Base-by-base conservation (phyloP, 2,797 vertebrate genomes). In the Erethizon dorsatum region DNA sequence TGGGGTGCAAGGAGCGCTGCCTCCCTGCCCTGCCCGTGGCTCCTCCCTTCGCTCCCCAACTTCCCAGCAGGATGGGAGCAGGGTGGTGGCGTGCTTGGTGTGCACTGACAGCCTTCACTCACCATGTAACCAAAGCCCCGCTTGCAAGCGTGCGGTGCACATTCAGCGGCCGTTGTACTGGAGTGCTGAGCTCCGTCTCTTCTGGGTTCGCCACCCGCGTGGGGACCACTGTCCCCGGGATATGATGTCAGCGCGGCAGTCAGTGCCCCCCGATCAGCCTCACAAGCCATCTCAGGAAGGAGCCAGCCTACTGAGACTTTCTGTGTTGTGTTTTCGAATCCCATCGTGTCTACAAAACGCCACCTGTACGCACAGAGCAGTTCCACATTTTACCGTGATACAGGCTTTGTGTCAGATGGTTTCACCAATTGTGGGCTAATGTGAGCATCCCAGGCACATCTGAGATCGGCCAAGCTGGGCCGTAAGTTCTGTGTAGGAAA, bases 121-220 rank as follows among this genome's bases (percentile, higher is more conserved):
- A 37, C 17, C 8, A 3, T 18, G 18, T 4, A 2, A 69, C 17
- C 8, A 37, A 33, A 20, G 67, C 67, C 67, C 67, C 1, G 17
- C 67, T 69, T 18, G 4, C n/a, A 37, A 9, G 14, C 3, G 5
- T 22, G 67, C n/a, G 10, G n/a, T 37, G 67, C 24, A 24, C 18
- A 6, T 13, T 24, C 24, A 15, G 41, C 1, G 6, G 14, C 65
- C 22, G 14, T 4, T 37, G 17, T 22, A 9, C n/a, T 8, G 8
- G 2, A 69, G n/a, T 20, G 17, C 14, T 69, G 71, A 14, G 41
- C 41, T 75, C 41, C 24, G 1, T 13, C 71, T 28, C 41, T 24
- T 11, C 22, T 1, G 11, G 71, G 41, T 6, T 15, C 11, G 2
- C 37, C 1, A 8, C 11, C 37, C 4, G 67, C 17, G 2, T 1